Conservation (phyloP, 2,888 invertebrate genomes). For the Drosophila phalerata region DNA sequence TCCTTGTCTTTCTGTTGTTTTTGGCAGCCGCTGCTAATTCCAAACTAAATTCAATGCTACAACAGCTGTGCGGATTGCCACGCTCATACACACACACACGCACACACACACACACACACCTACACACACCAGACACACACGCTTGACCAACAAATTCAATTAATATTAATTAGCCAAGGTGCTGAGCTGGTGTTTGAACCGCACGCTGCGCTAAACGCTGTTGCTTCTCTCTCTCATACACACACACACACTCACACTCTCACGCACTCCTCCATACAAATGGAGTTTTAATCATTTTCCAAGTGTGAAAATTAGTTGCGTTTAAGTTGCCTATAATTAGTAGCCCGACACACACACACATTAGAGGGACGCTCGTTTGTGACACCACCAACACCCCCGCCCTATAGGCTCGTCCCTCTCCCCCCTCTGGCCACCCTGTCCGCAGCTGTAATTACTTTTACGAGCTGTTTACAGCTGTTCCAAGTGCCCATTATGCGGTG, state of each 20-base stretch:
- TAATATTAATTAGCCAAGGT: slow-evolving; percentile 81
- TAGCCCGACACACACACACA: slow-evolving; percentile 47
- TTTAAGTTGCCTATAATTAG: slow-evolving; percentile 81
- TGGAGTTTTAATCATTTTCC: slow-evolving; percentile 85
- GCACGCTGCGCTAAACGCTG: slow-evolving; percentile 67
- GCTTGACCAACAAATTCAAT: slow-evolving; percentile 74
- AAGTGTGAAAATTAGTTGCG: slow-evolving; percentile 82
- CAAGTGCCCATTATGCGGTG: slow-evolving; percentile 79
- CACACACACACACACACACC: slow-evolving; percentile 16
- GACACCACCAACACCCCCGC: slow-evolving; percentile 51
- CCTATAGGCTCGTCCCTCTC: neutral
- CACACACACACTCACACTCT: slow-evolving; percentile 61
- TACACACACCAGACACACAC: slow-evolving; percentile 14
- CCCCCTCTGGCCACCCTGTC: slow-evolving; percentile 1
- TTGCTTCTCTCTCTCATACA: slow-evolving; percentile 49
- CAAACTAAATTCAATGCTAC: slow-evolving; percentile 47
- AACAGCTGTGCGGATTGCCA: slow-evolving; percentile 73
- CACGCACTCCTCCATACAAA: slow-evolving; percentile 64
- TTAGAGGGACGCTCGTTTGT: slow-evolving; percentile 56
- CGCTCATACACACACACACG: slow-evolving; percentile 41
- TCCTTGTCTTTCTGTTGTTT: slow-evolving; percentile 8
- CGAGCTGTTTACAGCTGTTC: slow-evolving; percentile 84
- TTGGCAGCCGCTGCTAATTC: slow-evolving; percentile 72
- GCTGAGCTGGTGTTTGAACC: slow-evolving; percentile 60
- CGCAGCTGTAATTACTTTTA: slow-evolving; percentile 82